Base-by-base conservation (phyloP, 2,797 vertebrate species). In the Helarctos malayanus region DNA sequence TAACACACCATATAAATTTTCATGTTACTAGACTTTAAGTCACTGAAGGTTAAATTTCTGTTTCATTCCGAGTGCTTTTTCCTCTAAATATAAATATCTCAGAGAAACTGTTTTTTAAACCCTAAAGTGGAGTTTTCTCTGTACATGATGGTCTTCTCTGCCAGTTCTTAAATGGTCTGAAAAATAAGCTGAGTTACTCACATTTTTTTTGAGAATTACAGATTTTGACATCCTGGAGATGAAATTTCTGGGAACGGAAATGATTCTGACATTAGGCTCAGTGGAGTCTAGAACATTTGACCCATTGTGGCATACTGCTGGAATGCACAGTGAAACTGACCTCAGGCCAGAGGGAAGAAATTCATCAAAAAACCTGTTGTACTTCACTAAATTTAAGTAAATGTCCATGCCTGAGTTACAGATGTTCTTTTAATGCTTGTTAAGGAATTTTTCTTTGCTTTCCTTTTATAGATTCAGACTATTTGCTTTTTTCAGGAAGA, bases 131-230 rank as follows among this genome's bases (percentile, higher is more conserved):
- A 19, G 27, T 57, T 96, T 94, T 94, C 35, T 89, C 84, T 89
- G 6, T 5, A 9, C 65, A 16, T 15, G 18, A 82, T 0, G 47
- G 21, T 85, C 23, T 95, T 49, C 18, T 63, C 47, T 73, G 19
- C n/a, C 81, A 82, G 27, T 71, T 97, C 7, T 56, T 92, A 92
- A 90, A 61, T 95, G 76, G 47, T 76, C 96, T 94, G 45, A 80
- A 91, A 94, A 89, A 79, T 89, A 87, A 63, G 25, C 86, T 49
- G 45, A 95, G 52, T 85, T 81, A 11, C 32, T 88, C 56, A 32
- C 29, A 29, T 87, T 76, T 84, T 84, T n/a, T 80, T 71, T 3
- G 49, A 87, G 69, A 96, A 91, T 56, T 83, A 32, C 23, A 29
- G n/a, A 61, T 79, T 97, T 96, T 94, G 59, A 88, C 54, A 76